phyloP scores from a whole-genome alignment of 2,888 invertebrate species.

The Labia minor region DNA sequence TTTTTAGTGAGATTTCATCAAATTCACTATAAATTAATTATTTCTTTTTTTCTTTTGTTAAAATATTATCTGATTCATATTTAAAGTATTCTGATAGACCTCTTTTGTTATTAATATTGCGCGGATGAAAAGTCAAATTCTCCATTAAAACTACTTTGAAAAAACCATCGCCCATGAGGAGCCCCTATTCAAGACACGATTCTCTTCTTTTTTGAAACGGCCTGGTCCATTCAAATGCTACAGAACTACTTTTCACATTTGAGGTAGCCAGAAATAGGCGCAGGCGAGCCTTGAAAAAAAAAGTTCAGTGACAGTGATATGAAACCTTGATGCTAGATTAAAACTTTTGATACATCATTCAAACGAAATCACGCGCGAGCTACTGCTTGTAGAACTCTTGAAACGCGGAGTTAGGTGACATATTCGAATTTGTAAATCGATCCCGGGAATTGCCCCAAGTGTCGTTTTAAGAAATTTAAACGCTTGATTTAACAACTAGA shows the following conservation, averaged over 20 bases:
- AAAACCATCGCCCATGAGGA: not conserved
- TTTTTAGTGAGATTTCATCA: too few relatives aligned
- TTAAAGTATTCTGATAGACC: too few relatives aligned
- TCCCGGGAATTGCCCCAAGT: not conserved
- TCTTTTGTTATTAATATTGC: too few relatives aligned
- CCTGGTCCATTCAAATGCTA: not conserved
- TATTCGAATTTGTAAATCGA: not conserved
- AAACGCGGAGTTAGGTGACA: not conserved
- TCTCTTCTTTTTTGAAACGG: not conserved
- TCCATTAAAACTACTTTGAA: not conserved
- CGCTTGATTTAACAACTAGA: not conserved
- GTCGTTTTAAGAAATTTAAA: not conserved
- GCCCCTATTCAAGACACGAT: not conserved
- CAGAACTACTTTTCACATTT: conserved; percentile 8
- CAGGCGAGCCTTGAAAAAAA: not conserved
- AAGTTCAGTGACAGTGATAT: conserved; percentile 4
- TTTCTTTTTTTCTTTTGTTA: too few relatives aligned
- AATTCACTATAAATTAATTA: too few relatives aligned
- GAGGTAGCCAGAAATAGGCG: not conserved
- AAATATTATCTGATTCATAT: too few relatives aligned
- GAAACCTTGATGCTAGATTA: conserved; percentile 1
- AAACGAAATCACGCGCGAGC: not conserved
- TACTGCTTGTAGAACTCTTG: not conserved
- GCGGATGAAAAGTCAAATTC: too few relatives aligned
- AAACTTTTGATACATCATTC: conserved; percentile 13